Conservation (phyloP, 1,140 invertebrate genomes). For the Brachionus calyciflorus region DNA sequence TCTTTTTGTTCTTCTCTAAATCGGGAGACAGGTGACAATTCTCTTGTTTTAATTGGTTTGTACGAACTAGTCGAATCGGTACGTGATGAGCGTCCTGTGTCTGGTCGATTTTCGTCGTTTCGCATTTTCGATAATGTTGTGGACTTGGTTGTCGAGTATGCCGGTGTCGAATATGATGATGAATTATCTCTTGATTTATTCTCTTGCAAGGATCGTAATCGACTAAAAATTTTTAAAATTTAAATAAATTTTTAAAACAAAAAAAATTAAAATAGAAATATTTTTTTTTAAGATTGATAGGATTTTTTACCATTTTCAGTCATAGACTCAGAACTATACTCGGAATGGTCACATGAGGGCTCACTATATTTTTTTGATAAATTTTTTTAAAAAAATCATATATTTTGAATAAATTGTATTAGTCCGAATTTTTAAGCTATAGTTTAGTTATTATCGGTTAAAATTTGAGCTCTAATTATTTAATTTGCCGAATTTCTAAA, state of each 20-base stretch:
- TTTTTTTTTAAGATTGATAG: no score
- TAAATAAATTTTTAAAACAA: background rate
- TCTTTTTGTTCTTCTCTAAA: constrained; percentile 33
- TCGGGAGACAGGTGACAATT: constrained; percentile 25
- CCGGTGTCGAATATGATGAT: background rate
- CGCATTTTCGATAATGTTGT: background rate
- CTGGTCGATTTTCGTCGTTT: background rate
- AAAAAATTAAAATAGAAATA: no score
- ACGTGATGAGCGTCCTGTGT: background rate
- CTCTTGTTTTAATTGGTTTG: constrained; percentile 4
- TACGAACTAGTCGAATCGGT: background rate
- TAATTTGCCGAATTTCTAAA: no score
- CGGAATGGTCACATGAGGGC: constrained; percentile 1
- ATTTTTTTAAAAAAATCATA: background rate
- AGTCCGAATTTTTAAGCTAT: no score
- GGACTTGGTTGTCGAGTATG: background rate
- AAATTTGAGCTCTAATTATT: no score
- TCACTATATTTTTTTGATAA: background rate
- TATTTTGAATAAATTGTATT: no score
- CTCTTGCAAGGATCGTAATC: background rate
- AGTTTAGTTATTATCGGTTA: no score
- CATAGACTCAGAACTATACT: background rate
- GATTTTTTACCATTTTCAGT: background rate
- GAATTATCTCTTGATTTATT: background rate
- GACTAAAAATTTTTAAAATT: background rate